Percentiles rank a stretch among this genome's conserved stretches.
phyloP scores from a whole-genome alignment of 1,140 invertebrate genomes.

The Ceratosolen solmsi region DNA sequence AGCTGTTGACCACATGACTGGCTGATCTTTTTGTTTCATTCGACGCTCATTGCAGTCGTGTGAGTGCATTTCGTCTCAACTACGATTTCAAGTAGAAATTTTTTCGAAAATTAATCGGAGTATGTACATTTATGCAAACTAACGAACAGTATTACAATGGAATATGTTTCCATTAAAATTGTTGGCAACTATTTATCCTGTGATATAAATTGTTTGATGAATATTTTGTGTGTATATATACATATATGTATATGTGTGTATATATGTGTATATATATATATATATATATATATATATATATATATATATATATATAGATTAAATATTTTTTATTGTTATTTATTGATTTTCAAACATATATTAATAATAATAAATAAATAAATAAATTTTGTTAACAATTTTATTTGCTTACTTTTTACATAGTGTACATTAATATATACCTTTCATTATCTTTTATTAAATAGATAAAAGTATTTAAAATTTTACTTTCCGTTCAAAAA shows the following conservation, averaged over 20 bases:
- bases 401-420: neutral
- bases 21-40: neutral
- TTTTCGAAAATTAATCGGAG: neutral
- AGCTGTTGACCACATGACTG: constrained; percentile 7
- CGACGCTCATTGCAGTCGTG: neutral
- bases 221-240: neutral
- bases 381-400: neutral
- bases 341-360: neutral
- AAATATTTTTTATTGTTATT: neutral
- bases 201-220: constrained; percentile 8
- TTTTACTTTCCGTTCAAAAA: no score
- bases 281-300: neutral
- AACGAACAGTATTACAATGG: neutral
- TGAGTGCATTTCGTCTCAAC: neutral
- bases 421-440: neutral
- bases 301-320: neutral
- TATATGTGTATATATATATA: no score
- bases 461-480: neutral
- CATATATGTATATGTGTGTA: neutral
- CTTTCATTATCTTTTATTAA: neutral
- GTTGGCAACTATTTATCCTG: neutral
- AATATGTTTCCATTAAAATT: constrained; percentile 7
- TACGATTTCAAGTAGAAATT: neutral
- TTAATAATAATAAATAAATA: neutral
- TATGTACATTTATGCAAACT: neutral